A percentile compares a stretch with the other conserved stretches of the same genome.
Evolutionary conservation across 1,140 invertebrate genomes (phyloP).

Genomic region (Chrysoperla carnea): DNA sequence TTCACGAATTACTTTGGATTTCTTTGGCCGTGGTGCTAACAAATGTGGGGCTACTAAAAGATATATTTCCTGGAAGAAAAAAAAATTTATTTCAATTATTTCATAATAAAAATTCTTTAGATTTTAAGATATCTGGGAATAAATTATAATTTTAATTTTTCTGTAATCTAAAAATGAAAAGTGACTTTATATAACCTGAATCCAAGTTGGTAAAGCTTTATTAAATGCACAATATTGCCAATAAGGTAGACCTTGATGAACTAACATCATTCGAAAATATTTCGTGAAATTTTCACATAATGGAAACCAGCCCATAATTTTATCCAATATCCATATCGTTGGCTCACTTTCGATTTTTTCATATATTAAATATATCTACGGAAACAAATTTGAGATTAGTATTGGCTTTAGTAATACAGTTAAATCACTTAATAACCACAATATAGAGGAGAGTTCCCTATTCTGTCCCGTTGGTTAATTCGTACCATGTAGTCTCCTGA

Average conservation of each 20-base stretch:
- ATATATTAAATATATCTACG: too few species aligned
- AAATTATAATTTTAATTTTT: not conserved
- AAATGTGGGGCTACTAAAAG: not conserved
- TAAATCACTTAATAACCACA: too few species aligned
- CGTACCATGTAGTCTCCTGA: too few species aligned
- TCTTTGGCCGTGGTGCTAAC: not conserved
- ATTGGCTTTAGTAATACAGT: too few species aligned
- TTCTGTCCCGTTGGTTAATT: too few species aligned
- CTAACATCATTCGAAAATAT: not conserved
- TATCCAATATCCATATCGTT: not conserved
- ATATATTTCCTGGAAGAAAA: not conserved
- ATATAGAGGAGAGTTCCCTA: too few species aligned
- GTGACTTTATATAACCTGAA: not conserved
- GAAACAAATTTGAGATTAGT: too few species aligned
- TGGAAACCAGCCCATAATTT: not conserved
- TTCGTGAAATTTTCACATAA: not conserved
- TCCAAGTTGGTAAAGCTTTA: not conserved
- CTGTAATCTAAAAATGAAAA: too few species aligned
- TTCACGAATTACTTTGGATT: not conserved
- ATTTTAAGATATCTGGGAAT: too few species aligned
- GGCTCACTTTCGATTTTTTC: not conserved
- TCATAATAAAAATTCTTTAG: not conserved
- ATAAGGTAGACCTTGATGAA: not conserved
- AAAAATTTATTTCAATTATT: not conserved
- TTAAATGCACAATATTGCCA: not conserved